Base-by-base conservation (phyloP, 2,113 vertebrate species). In the Australoheros scitulus region DNA sequence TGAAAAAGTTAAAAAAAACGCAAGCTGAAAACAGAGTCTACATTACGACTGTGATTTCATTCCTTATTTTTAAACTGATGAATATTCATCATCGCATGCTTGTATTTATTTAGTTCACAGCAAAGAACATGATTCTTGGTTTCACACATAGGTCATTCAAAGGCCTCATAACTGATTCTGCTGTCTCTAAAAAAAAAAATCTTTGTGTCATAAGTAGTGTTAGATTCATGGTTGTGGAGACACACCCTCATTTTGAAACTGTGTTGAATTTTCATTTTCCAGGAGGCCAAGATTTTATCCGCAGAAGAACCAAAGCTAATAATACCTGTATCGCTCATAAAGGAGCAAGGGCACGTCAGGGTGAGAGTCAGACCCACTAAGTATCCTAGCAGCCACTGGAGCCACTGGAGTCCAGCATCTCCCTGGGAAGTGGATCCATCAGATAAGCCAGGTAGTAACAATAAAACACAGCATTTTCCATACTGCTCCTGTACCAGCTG, bases 401-500 rank as follows among this genome's bases (percentile, higher is more conserved):
- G 96, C 34, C 26, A 93, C 80, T 96, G 96, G 96, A 95, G 96
- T 83, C 92, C 91, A 3, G 43, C 76, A 0, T 60, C 81, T 2
- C 82, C 90, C 77, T 95, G 93, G 94, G 7, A 0, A 26, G 43
- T 1, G 20, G 7, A 2, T 41, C 5, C 15, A 5, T 55, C 41
- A 1, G 9, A 29, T 2, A 26, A 38, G 5, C 2, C 14, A 63
- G 80, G 80, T 88, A 38, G 52, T n/a, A 14, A 55, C 9, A 20
- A 6, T 7, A 8, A 52, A 64, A 65, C 36, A 34, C 13, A 72
- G 3, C 68, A 3, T 32, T 26, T 80, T 17, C 24, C 3, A 41
- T 22, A 41, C 20, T n/a, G 4, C 34, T 50, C 61, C 55, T 50
- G 61, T 61, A 52, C 55, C 14, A 77, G 76, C 47, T 32, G 68